Base-by-base conservation (phyloP, 2,888 invertebrate species). In the Lasioglossum leucozonium region DNA sequence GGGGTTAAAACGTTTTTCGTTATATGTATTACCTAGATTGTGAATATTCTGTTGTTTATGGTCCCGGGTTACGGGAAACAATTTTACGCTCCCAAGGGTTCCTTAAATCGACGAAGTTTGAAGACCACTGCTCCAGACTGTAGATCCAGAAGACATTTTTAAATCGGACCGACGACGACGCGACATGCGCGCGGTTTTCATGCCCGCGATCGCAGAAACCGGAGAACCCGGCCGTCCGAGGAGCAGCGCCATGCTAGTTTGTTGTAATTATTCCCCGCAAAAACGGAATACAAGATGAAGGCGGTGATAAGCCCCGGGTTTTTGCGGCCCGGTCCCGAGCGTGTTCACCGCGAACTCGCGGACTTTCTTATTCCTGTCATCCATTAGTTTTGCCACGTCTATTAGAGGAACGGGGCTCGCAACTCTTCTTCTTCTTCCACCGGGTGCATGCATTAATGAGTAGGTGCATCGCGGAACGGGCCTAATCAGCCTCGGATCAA, bases 321-420 rank as follows among this genome's bases (percentile, higher is more conserved):
- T 86, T 82, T 86, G 74, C 74, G 72, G 26, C 40, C 13, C 55
- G 65, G 55, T 40, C 40, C 72, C 8, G 42, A 22, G 55, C 81
- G 73, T 47, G 37, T 44, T 67, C 37, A 51, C 76, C 72, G 37
- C 75, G 75, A 76, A 72, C 58, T 26, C 72, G 77, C 69, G 73
- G 79, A 82, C 87, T 88, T 88, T 88, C 87, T 87, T 85, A 88
- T 80, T 85, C 78, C 87, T 77, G 87, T 85, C 87, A 85, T 85
- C 85, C 87, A 88, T 88, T 87, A 87, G 82, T 85, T 87, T 85
- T 80, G 87, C 87, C 69, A 82, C 76, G 87, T 88, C 87, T 85
- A 87, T 88, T 87, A 88, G 85, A 81, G 82, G 80, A 88, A 88
- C 82, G 85, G 82, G 87, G 80, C 26, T 80, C 80, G 82, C 22